Percentiles rank a stretch among this genome's conserved stretches.
phyloP scores from a whole-genome alignment of 37 sponge, comb jelly and placozoan species.

The Sycon ciliatum region DNA sequence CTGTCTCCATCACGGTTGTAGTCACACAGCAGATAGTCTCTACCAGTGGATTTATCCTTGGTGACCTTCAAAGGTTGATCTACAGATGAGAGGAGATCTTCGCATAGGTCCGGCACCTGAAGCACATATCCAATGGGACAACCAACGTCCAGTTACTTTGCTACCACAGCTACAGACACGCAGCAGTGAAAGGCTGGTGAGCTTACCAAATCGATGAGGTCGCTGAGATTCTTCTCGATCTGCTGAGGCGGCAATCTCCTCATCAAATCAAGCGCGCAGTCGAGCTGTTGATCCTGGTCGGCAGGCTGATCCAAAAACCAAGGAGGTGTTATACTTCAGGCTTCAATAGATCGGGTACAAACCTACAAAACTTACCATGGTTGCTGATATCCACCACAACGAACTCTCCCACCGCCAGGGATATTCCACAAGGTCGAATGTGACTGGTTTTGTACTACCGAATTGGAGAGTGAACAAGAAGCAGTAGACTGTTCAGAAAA shows the following conservation, averaged over 20 bases:
- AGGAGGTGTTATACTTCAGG: no score
- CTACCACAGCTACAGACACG: not conserved
- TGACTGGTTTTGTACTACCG: no score
- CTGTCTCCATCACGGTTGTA: slow-evolving; percentile 98
- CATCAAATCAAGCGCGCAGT: slow-evolving; percentile 96
- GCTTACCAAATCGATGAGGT: slow-evolving; percentile 82
- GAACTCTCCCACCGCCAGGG: no score
- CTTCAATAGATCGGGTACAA: no score
- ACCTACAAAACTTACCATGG: no score
- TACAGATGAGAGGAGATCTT: slow-evolving; percentile 87
- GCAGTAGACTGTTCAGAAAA: no score
- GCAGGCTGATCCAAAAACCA: no score
- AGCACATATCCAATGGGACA: not conserved
- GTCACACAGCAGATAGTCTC: slow-evolving; percentile 94
- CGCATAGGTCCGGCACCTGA: slow-evolving; percentile 80
- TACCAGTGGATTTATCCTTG: slow-evolving; percentile 68
- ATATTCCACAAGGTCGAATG: no score
- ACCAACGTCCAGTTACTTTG: not conserved
- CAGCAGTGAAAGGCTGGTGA: not conserved
- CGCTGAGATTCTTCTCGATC: slow-evolving; percentile 90
- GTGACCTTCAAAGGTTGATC: slow-evolving; percentile 92
- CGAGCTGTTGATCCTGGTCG: slow-evolving; percentile 86
- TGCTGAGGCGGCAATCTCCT: slow-evolving; percentile 88
- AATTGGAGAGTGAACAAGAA: no score
- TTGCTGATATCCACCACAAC: no score